Evolutionary conservation across 2,797 vertebrate species (phyloP), one percentile per base, ranked within the genome.

Genomic region (Melanotaenia boesemani): DNA sequence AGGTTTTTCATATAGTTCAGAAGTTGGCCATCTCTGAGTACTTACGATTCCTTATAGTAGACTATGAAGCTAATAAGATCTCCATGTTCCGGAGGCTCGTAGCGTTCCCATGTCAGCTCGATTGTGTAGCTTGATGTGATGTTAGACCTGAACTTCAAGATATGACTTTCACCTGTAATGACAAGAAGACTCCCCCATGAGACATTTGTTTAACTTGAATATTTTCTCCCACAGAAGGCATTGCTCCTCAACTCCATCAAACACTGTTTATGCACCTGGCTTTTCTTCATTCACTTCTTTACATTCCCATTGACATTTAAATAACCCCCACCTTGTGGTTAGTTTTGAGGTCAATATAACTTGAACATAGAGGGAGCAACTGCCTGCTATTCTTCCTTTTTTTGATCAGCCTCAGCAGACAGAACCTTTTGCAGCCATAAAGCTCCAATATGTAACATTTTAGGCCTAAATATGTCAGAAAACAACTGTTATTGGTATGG

Each of bases 31-130:
- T 64, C 2, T 12, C 18, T 30, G 36, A 63, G 5, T 75, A 99
- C 98, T 97, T 89, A 99, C 98, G 97, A 96, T 72, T 99, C 98
- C 88, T 99, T 99, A 93, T 97, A 99, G 95, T 97, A 99, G 71
- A 99, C 96, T 0, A 98, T 97, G 87, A 99, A 99, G 91, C 97
- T 99, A 91, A 98, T 97, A 56, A 99, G 96, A 88, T 97, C 96
- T 85, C 94, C 88, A 85, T 96, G 96, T 86, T 97, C 96, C 0
- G 93, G 95, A 0, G 96, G 97, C 36, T 95, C 93, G 92, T 98
- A 98, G 18, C 95, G 94, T 76, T 98, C 97, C 98, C 98, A 99
- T 0, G 94, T 96, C 61, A 99, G 79, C 7, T 86, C 95, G 85
- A 99, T 98, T n/a, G 91, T 89, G 79, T 96, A 95, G 86, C 97